Percentiles rank a stretch among this genome's conserved stretches.
phyloP scores from a whole-genome alignment of 2,888 invertebrate species.

The Caenorhabditis imperialis region DNA sequence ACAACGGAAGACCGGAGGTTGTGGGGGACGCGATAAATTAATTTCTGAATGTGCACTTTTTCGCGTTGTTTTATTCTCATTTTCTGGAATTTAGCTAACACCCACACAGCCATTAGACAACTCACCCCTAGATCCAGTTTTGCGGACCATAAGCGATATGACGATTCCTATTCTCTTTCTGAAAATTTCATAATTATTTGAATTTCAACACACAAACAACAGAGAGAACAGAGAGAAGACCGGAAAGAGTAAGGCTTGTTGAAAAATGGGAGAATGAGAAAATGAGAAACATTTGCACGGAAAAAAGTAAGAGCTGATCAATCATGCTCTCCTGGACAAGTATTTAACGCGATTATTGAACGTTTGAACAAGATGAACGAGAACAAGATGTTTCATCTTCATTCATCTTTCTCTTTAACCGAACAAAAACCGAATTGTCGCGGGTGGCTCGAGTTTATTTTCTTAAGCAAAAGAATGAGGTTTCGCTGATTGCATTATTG shows the following conservation, averaged over 20 bases:
- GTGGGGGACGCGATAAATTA: conserved; percentile 22
- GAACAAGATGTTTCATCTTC: conserved; percentile 40
- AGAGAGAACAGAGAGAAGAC: no score
- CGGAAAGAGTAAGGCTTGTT: neutral
- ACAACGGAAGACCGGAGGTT: conserved; percentile 2
- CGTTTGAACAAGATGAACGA: conserved; percentile 52
- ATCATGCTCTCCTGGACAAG: conserved; percentile 49
- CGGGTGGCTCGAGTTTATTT: no score
- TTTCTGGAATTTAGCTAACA: conserved; percentile 7
- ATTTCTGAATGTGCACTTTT: conserved; percentile 37
- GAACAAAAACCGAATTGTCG: no score
- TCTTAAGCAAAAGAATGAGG: neutral
- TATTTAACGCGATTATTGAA: conserved; percentile 51
- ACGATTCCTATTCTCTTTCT: conserved; percentile 21
- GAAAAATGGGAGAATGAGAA: conserved; percentile 10
- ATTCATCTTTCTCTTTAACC: conserved; percentile 12
- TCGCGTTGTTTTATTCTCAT: conserved; percentile 14
- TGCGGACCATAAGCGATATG: conserved; percentile 59
- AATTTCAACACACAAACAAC: no score
- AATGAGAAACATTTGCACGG: conserved; percentile 27
- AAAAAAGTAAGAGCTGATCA: conserved; percentile 43
- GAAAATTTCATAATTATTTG: no score
- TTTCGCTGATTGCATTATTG: conserved; percentile 45
- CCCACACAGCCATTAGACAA: neutral
- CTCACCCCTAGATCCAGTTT: conserved; percentile 55